Percentiles rank a stretch among this genome's conserved stretches.
phyloP scores from a whole-genome alignment of 1,140 invertebrate species.

The Apis dorsata region DNA sequence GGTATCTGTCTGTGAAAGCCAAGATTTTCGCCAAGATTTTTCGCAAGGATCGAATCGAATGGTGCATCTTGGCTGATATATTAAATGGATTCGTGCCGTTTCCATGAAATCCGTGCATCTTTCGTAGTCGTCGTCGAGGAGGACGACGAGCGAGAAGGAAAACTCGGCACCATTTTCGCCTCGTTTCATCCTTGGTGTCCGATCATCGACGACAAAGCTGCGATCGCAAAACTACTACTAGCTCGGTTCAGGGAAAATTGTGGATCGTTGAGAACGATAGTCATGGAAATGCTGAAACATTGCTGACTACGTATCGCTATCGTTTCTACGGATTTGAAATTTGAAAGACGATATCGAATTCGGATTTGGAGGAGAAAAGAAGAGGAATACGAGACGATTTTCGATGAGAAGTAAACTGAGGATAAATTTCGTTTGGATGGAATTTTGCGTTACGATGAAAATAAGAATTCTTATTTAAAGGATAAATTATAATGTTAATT shows the following conservation, averaged over 20 bases:
- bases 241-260: neutral
- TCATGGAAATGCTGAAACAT: neutral
- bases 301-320: too few relatives aligned
- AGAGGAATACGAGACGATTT: too few relatives aligned
- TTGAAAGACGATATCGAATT: too few relatives aligned
- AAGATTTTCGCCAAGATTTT: conserved; percentile 28
- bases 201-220: conserved; percentile 58
- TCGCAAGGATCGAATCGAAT: conserved; percentile 14
- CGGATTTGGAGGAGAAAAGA: too few relatives aligned
- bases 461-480: too few relatives aligned
- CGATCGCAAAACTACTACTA: neutral
- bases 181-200: conserved; percentile 53
- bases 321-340: too few relatives aligned
- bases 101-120: conserved; percentile 56
- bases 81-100: conserved; percentile 66
- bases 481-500: neutral
- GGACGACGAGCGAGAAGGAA: neutral
- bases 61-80: conserved; percentile 41
- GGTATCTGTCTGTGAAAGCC: conserved; percentile 18
- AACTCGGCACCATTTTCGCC: conserved; percentile 7
- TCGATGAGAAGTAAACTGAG: too few relatives aligned
- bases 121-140: conserved; percentile 50
- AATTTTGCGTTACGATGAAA: too few relatives aligned
- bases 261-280: neutral
- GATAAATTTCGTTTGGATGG: too few relatives aligned